Base-by-base conservation (phyloP, 2,113 vertebrate genomes). In the Phasianus colchicus region DNA sequence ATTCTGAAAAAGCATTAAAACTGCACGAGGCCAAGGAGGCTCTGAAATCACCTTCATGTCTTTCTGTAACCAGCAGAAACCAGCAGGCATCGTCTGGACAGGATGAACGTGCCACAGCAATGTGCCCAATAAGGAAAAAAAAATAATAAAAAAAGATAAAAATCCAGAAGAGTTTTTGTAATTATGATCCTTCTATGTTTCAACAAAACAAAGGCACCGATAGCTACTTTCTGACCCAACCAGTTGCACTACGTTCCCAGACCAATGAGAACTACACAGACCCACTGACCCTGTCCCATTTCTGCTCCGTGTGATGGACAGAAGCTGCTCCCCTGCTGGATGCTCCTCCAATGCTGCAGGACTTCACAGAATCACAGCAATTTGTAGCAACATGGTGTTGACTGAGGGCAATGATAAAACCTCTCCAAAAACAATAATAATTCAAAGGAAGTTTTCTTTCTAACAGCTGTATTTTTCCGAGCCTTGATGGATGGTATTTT, bases 301-400 rank as follows among this genome's bases (percentile, higher is more conserved):
- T 42, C 52, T 64, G 63, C 55, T 64, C 65, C 40, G 14, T 38
- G 25, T 30, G 38, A 34, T 30, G 36, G 9, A 17, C 42, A 90
- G 57, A 24, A 52, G 19, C 29, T 13, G 24, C 16, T 50, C 10
- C 3, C 0, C 24, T 30, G 29, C 19, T 9, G 21, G 34, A 5
- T 24, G 3, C 34, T 61, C 3, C 25, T 57, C 19, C 1, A 3
- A 40, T 0, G 1, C 40, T 9, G 4, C 0, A 0, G 10, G 15
- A 58, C 30, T 29, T 60, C 19, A 3, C 32, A 38, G 58, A 90
- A 58, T 24, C 43, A 47, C 36, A 67, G 52, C 47, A 15, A 40
- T 38, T 52, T 60, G 6, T 57, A 71, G 45, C 64, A 42, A n/a
- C 45, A 52, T 67, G 16, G 11, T 63, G 13, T 38, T 55, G 29